These are phyloP conservation scores for Baronia brevicornis DNA, from an alignment of 2,888 invertebrate species.

Conservation along the genomic window DNA sequence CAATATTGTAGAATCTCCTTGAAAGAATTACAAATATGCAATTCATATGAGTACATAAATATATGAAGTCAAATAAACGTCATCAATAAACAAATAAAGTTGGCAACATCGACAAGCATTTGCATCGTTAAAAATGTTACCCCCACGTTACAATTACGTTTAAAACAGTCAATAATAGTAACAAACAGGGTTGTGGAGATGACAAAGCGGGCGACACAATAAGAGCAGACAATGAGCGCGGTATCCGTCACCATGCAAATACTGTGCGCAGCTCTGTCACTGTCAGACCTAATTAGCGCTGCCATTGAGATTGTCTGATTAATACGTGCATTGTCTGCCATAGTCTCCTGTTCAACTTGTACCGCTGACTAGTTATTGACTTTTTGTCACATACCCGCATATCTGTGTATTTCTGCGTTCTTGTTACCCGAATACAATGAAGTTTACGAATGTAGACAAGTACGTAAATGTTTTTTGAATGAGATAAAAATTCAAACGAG, in stretches of 20 bases:
- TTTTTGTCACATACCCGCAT: conserved; percentile 14
- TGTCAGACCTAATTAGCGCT: conserved; percentile 68
- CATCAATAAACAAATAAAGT: no score
- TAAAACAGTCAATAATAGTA: conserved; percentile 27
- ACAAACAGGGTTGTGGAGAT: conserved; percentile 38
- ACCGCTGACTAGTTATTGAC: conserved; percentile 18
- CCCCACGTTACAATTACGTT: conserved; percentile 13
- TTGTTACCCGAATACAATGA: no score
- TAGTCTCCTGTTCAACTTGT: conserved; percentile 31
- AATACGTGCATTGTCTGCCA: conserved; percentile 66
- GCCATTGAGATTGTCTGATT: conserved; percentile 67
- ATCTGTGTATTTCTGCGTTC: no score
- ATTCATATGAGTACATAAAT: no score
- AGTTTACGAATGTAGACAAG: no score
- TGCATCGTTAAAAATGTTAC: conserved; percentile 11
- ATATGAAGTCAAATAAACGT: no score
- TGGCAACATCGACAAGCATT: no score
- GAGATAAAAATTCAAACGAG: no score
- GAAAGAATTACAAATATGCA: no score
- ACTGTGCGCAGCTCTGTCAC: conserved; percentile 46
- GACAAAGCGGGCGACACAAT: conserved; percentile 55
- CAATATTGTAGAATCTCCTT: no score
- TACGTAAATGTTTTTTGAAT: no score
- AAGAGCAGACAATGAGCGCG: conserved; percentile 51
- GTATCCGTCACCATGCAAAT: conserved; percentile 49